phyloP scores from a whole-genome alignment of 2,113 vertebrate species.

The Perca schrenkii region DNA sequence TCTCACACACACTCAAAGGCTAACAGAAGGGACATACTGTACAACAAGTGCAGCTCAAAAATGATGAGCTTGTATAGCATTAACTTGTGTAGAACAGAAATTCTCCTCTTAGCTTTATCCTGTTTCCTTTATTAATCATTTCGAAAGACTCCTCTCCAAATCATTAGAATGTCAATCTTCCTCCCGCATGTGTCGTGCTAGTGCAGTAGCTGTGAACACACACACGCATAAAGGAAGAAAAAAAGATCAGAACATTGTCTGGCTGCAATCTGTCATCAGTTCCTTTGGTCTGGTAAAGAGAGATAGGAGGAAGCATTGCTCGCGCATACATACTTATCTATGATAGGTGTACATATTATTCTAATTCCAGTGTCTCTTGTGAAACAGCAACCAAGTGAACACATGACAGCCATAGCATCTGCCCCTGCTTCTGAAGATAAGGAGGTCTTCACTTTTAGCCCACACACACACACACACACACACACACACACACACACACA shows the following conservation, averaged over 20 bases:
- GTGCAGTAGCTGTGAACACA: neutral
- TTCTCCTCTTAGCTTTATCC: neutral
- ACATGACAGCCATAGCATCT: conserved; percentile 60
- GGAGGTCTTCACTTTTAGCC: conserved; percentile 59
- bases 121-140: neutral
- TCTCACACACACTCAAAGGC: conserved; percentile 1
- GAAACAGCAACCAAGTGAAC: conserved; percentile 62
- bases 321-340: conserved; percentile 5
- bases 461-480: conserved; percentile 45
- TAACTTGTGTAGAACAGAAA: conserved; percentile 7
- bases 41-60: conserved; percentile 25
- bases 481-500: conserved; percentile 13
- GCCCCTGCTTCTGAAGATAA: conserved; percentile 71
- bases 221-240: neutral
- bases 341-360: conserved; percentile 39
- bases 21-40: conserved; percentile 31
- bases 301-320: conserved; percentile 31
- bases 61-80: neutral
- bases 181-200: neutral
- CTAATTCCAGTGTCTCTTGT: conserved; percentile 39
- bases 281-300: conserved; percentile 38
- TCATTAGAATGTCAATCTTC: conserved; percentile 3
- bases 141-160: neutral
- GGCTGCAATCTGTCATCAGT: conserved; percentile 45
- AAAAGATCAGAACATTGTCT: neutral